A percentile compares a stretch with the other conserved stretches of the same genome.
Evolutionary conservation across 1,140 invertebrate species (phyloP).

Genomic region (Bemisia tabaci): DNA sequence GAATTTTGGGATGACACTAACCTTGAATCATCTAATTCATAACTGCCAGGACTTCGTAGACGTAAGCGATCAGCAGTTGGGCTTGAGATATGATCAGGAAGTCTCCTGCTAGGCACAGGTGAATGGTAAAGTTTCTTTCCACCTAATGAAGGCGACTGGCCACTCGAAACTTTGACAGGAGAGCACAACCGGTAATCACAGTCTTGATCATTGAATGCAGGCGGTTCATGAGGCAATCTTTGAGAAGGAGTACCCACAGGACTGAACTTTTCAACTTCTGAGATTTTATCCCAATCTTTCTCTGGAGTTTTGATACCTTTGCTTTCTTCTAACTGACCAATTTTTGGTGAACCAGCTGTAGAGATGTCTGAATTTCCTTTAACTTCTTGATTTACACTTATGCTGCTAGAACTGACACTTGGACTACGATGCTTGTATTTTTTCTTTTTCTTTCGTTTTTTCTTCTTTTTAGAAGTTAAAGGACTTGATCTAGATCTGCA

Average conservation of each 20-base stretch:
- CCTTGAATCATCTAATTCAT: neutral
- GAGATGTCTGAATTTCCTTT: neutral
- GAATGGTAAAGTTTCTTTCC: neutral
- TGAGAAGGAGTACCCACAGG: neutral
- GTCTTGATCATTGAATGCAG: neutral
- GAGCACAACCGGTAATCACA: neutral
- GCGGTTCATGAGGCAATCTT: neutral
- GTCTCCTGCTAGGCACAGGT: neutral
- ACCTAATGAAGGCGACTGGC: neutral
- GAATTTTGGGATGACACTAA: no score
- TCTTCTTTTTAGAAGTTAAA: conserved; percentile 44
- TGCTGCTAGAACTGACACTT: conserved; percentile 7
- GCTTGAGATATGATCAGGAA: neutral
- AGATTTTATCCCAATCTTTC: neutral
- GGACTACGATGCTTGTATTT: conserved; percentile 23
- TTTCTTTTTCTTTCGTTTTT: conserved; percentile 41
- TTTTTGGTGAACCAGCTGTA: neutral
- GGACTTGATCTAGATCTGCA: conserved; percentile 39
- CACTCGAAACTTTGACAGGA: neutral
- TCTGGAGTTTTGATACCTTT: neutral
- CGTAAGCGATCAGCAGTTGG: neutral
- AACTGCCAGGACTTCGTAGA: neutral
- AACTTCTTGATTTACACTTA: neutral
- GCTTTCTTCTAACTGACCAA: neutral
- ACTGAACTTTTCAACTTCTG: neutral